A percentile compares a stretch with the other conserved stretches of the same genome.
Evolutionary conservation across 2,888 invertebrate species (phyloP).

Genomic region (Pimpla rufipes): DNA sequence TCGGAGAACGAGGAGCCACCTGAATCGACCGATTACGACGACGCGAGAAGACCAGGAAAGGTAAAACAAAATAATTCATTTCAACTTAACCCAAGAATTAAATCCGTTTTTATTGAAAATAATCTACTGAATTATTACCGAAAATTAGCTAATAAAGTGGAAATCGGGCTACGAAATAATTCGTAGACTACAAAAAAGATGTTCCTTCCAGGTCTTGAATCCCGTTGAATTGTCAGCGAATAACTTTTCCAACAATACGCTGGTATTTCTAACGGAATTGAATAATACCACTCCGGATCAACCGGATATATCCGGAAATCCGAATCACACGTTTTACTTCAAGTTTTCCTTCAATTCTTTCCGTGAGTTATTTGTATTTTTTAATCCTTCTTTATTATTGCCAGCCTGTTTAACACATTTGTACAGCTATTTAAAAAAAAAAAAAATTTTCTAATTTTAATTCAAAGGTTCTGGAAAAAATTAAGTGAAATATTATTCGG

Average conservation of each 20-base stretch:
- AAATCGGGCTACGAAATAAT: too few species aligned
- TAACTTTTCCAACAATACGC: conserved; percentile 72
- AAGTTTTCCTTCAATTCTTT: conserved; percentile 74
- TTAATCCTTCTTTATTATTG: too few species aligned
- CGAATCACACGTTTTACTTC: conserved; percentile 76
- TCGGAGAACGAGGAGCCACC: conserved; percentile 59
- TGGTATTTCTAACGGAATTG: conserved; percentile 73
- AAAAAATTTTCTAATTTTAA: too few species aligned
- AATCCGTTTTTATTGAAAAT: too few species aligned
- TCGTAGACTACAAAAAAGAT: too few species aligned
- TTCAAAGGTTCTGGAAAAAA: too few species aligned
- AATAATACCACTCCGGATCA: conserved; percentile 64
- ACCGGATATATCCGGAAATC: conserved; percentile 66
- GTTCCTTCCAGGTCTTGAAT: conserved; percentile 77
- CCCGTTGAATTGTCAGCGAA: conserved; percentile 71
- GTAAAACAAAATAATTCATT: too few species aligned
- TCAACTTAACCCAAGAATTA: too few species aligned
- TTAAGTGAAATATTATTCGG: too few species aligned
- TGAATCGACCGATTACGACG: conserved; percentile 70
- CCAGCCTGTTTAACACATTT: background rate
- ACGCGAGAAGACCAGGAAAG: conserved; percentile 75
- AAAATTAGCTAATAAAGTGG: too few species aligned
- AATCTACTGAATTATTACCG: too few species aligned
- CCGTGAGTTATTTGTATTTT: conserved; percentile 72
- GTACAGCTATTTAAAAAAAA: too few species aligned